A percentile compares a stretch with the other conserved stretches of the same genome.
Conservation (phyloP, 2,888 invertebrate species). For the Heliconius hortense region DNA sequence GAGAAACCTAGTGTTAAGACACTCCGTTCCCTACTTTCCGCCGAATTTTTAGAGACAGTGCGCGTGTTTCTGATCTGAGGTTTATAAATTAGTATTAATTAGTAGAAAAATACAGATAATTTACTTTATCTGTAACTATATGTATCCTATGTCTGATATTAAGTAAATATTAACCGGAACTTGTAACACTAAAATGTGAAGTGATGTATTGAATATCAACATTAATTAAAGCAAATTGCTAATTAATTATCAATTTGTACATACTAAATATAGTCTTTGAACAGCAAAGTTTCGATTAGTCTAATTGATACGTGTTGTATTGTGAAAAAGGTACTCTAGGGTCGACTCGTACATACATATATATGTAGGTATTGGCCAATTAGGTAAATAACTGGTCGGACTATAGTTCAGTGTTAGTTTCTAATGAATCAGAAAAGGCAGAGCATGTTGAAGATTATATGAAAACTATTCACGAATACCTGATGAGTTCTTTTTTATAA, state of each 20-base stretch:
- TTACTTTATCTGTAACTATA: neutral
- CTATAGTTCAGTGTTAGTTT: conserved; percentile 40
- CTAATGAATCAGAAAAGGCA: conserved; percentile 30
- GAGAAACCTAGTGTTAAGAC: no score
- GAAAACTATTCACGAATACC: conserved; percentile 14
- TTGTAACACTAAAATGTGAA: conserved; percentile 13
- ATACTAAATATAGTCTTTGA: conserved; percentile 26
- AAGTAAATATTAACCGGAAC: conserved; percentile 10
- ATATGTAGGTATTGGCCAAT: conserved; percentile 45
- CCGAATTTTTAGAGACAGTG: no score
- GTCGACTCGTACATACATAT: conserved; percentile 31
- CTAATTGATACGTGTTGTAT: conserved; percentile 45
- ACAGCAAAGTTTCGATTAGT: conserved; percentile 41
- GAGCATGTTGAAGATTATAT: conserved; percentile 14
- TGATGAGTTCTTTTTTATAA: conserved; percentile 12
- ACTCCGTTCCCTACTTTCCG: no score
- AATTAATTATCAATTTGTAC: conserved; percentile 29
- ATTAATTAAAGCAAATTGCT: conserved; percentile 29
- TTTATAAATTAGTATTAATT: neutral
- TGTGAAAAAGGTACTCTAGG: conserved; percentile 45
- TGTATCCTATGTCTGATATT: neutral
- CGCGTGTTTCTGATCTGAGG: neutral
- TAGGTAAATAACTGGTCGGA: conserved; percentile 47
- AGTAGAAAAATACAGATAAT: neutral
- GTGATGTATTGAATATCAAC: conserved; percentile 19